Base-by-base conservation (phyloP, 2,797 vertebrate genomes). In the Pseudochromis fuscus region DNA sequence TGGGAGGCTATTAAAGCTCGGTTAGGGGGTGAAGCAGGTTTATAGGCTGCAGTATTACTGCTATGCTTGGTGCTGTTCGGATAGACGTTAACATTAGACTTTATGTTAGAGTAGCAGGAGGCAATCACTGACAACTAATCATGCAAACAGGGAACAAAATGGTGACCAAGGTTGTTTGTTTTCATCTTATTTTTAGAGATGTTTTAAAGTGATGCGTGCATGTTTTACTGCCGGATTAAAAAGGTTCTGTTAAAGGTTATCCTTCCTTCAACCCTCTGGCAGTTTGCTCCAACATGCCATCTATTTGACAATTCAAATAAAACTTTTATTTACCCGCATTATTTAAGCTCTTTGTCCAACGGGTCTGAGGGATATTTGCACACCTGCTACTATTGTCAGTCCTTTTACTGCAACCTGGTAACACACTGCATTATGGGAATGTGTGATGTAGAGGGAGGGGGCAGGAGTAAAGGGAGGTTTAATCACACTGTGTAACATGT, bases 331-430 rank as follows among this genome's bases (percentile, higher is more conserved):
- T 90, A 88, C 88, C 69, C 67, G 55, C 82, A 79, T 82, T 92
- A 91, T 93, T 93, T 89, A 85, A 85, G 86, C 82, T 89, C 89
- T 91, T 91, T 92, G 90, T 90, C 85, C 87, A 85, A 64, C 52
- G 55, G 83, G 88, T 89, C 81, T 73, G 79, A 89, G 85, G 88
- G 70, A 87, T 94, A 93, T 95, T 94, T 94, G 92, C 92, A 94
- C 93, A 94, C 93, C 93, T 94, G 94, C 94, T 92, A 75, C 92
- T 90, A 92, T 94, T 92, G 92, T 93, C 89, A 72, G 77, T 80
- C 74, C 85, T 80, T 82, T 85, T 83, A 91, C 84, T 81, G 87
- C 81, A 88, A 91, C 90, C 87, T 88, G 86, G 89, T 90, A 91
- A 91, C 88, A 86, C 60, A 55, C 62, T 89, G 92, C 87, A 94